Conservation (phyloP, 2,888 invertebrate species). For the Calameuta idolon region DNA sequence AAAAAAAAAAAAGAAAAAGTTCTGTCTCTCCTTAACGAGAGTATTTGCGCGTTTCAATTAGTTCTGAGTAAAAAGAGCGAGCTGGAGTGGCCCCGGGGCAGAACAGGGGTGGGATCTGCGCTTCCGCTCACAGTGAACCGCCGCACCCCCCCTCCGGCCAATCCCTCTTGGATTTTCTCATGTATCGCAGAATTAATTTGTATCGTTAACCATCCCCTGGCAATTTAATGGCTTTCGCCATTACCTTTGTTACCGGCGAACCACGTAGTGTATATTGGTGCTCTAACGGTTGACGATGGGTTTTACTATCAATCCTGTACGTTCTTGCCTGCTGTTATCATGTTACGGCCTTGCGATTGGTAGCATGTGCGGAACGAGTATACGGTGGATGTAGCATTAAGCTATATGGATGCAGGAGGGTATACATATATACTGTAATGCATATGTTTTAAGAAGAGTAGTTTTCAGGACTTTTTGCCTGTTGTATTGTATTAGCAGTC, state of each 20-base stretch:
- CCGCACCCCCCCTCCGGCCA: not conserved
- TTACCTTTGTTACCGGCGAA: slow-evolving; percentile 7
- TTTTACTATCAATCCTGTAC: not conserved
- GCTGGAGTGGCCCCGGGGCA: slow-evolving; percentile 11
- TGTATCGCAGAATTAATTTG: slow-evolving; percentile 42
- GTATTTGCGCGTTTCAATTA: slow-evolving; percentile 42
- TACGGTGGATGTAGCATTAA: not conserved
- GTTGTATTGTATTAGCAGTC: too few relatives aligned
- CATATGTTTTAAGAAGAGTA: too few relatives aligned
- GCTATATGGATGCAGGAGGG: not conserved
- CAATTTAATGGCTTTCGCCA: slow-evolving; percentile 9
- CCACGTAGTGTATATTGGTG: slow-evolving; percentile 2
- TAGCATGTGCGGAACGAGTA: not conserved
- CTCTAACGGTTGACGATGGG: not conserved
- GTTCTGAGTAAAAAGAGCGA: slow-evolving; percentile 31
- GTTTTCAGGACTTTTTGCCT: too few relatives aligned
- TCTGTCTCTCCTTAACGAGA: slow-evolving; percentile 32
- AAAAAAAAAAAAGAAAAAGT: not conserved
- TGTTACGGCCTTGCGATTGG: not conserved
- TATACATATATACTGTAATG: not conserved
- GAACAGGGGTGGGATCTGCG: not conserved
- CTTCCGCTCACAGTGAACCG: not conserved
- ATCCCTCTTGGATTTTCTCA: slow-evolving; percentile 18
- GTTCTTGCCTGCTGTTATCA: not conserved
- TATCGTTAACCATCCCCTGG: slow-evolving; percentile 35